A percentile compares a stretch with the other conserved stretches of the same genome.
Conservation (phyloP, 2,797 vertebrate species). For the Yasuhikotakia modesta region DNA sequence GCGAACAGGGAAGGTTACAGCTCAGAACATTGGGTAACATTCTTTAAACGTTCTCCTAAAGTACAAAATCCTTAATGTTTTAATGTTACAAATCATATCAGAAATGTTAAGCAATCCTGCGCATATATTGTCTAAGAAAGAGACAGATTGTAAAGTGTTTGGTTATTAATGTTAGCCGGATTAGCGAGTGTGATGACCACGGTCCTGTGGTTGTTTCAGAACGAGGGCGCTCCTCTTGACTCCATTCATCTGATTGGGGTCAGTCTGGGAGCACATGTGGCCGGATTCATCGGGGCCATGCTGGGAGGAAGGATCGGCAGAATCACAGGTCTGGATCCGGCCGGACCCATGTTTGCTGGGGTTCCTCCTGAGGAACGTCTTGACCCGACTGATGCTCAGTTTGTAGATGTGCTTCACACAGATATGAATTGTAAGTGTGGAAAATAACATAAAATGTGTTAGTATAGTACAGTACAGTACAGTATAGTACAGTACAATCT, state of each 20-base stretch:
- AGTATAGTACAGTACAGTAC: too few relatives aligned
- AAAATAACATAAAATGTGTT: too few relatives aligned
- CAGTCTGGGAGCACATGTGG: slow-evolving; percentile 93
- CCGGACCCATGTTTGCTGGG: slow-evolving; percentile 85
- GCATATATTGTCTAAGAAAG: too few relatives aligned
- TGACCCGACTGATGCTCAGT: slow-evolving; percentile 85
- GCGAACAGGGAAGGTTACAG: too few relatives aligned
- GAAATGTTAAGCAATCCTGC: too few relatives aligned
- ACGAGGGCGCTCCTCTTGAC: slow-evolving; percentile 81
- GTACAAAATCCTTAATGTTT: too few relatives aligned
- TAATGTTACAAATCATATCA: too few relatives aligned
- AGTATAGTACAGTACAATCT: too few relatives aligned
- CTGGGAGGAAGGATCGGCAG: slow-evolving; percentile 88
- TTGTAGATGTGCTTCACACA: slow-evolving; percentile 94
- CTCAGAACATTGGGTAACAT: too few relatives aligned
- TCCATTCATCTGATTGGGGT: slow-evolving; percentile 88
- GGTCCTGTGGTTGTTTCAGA: slow-evolving; percentile 67
- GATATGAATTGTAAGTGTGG: slow-evolving; percentile 84
- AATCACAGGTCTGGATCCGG: slow-evolving; percentile 96
- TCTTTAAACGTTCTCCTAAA: too few relatives aligned
- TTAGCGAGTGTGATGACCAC: not conserved
- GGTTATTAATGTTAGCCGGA: not conserved
- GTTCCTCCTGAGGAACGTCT: slow-evolving; percentile 76
- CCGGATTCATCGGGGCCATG: slow-evolving; percentile 88
- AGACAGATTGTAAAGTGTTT: not conserved